A percentile compares a stretch with the other conserved stretches of the same genome.
phyloP scores from a whole-genome alignment of 2,113 vertebrate genomes.

The Macrotus californicus region DNA sequence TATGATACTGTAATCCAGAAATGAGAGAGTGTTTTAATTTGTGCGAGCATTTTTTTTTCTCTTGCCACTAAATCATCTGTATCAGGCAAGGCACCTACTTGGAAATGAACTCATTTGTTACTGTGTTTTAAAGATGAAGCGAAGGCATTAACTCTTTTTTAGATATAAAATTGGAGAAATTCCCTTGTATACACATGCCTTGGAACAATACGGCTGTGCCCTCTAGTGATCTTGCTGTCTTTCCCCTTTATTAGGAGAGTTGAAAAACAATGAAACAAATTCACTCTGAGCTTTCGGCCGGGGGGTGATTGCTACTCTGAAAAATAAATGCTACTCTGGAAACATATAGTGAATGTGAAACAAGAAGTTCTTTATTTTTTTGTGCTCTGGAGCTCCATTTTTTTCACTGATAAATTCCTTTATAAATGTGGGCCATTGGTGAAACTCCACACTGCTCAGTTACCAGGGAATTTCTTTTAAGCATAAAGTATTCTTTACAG shows the following conservation, averaged over 20 bases:
- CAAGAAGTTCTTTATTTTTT: not conserved
- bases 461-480: not conserved
- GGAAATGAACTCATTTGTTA: not conserved
- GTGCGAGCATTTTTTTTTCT: not conserved
- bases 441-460: not conserved
- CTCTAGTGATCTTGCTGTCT: conserved; percentile 48
- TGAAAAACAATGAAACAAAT: not conserved
- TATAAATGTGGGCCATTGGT: not conserved
- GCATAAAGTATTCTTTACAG: not conserved
- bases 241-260: not conserved
- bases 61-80: not conserved
- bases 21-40: not conserved
- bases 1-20: not conserved
- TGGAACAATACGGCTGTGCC: conserved; percentile 49
- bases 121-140: not conserved
- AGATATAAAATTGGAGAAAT: not conserved
- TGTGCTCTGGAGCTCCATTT: not conserved
- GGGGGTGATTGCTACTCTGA: not conserved
- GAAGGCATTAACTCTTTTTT: not conserved
- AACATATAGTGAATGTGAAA: not conserved
- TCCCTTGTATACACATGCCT: not conserved
- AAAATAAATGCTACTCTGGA: not conserved
- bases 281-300: not conserved
- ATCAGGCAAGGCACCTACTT: not conserved
- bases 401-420: not conserved